phyloP scores from a whole-genome alignment of 2,113 vertebrate genomes.

The Thymallus thymallus region DNA sequence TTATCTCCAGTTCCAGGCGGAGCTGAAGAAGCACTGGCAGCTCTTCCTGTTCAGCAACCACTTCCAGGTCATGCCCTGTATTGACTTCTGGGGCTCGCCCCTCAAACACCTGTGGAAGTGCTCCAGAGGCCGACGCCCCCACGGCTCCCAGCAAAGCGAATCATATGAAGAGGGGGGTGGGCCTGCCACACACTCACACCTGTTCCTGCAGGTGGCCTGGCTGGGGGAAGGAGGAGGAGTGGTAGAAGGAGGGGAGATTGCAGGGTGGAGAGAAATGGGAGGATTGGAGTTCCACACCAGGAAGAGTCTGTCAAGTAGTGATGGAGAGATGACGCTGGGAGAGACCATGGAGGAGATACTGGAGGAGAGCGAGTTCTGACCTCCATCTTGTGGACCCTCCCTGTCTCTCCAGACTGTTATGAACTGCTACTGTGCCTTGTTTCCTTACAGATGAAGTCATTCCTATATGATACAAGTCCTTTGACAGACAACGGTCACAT shows the following conservation, averaged over 20 bases:
- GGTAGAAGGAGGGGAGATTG: conserved; percentile 20
- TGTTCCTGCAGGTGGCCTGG: conserved; percentile 59
- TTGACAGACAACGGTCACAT: background rate
- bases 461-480: too few relatives aligned
- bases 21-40: conserved; percentile 89
- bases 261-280: background rate
- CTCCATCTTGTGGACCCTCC: background rate
- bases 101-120: conserved; percentile 80
- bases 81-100: conserved; percentile 64
- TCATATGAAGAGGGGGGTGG: conserved; percentile 56
- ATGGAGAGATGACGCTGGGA: conserved; percentile 82
- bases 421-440: background rate
- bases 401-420: background rate
- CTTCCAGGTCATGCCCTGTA: conserved; percentile 73
- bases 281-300: conserved; percentile 59
- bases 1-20: conserved; percentile 84
- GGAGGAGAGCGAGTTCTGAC: conserved; percentile 83
- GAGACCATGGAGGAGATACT: conserved; percentile 89
- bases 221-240: conserved; percentile 29
- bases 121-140: conserved; percentile 62
- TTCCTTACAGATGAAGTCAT: background rate
- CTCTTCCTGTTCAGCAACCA: conserved; percentile 82
- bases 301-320: conserved; percentile 85
- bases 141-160: conserved; percentile 38
- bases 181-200: conserved; percentile 43